Percentiles rank a stretch among this genome's conserved stretches.
These are phyloP conservation scores for Sarcophaga bullata DNA, from an alignment of 1,140 invertebrate genomes.

Conservation along the genomic window DNA sequence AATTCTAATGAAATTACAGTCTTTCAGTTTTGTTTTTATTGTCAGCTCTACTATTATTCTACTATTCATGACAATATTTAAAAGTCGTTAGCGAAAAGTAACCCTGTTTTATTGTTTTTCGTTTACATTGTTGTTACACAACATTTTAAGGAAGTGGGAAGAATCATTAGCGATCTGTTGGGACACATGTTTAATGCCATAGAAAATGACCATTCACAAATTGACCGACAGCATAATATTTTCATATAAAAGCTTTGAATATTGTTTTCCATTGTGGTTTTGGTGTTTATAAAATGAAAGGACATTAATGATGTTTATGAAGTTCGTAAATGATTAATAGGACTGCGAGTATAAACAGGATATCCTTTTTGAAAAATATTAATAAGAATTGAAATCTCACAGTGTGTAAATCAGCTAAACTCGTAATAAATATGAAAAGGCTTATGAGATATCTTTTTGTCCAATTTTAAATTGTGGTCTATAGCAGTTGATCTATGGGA, in stretches of 20 bases:
- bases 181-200: background rate
- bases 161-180: background rate
- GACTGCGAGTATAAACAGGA: too few species aligned
- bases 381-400: too few species aligned
- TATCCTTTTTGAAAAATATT: too few species aligned
- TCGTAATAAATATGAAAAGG: too few species aligned
- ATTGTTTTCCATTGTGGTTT: slow-evolving; percentile 26
- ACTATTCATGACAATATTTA: background rate
- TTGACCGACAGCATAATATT: slow-evolving; percentile 1
- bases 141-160: background rate
- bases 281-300: slow-evolving; percentile 25
- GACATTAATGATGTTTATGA: background rate
- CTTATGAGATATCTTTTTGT: too few species aligned
- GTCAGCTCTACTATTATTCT: background rate
- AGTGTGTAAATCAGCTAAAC: too few species aligned
- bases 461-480: too few species aligned
- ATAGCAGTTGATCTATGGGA: too few species aligned
- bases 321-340: too few species aligned
- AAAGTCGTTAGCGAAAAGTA: background rate
- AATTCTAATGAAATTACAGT: background rate
- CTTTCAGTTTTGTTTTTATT: background rate
- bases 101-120: background rate
- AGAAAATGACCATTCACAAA: background rate
- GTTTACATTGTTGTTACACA: background rate
- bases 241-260: slow-evolving; percentile 16